Evolutionary conservation across 2,113 vertebrate genomes (phyloP).

Genomic region (Chelonoidis abingdonii): DNA sequence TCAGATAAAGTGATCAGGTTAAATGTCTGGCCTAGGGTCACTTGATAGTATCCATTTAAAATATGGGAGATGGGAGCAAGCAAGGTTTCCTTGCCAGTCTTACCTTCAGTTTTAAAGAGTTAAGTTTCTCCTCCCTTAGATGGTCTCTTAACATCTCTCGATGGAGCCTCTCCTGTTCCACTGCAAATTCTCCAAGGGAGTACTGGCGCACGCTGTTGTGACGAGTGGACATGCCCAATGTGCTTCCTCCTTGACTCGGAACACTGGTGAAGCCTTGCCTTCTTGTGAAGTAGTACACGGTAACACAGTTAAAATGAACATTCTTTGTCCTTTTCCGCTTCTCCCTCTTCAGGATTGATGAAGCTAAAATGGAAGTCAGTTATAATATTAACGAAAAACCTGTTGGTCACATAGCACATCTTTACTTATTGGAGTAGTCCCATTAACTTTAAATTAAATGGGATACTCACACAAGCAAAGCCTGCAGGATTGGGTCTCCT

Average conservation of each 20-base stretch:
- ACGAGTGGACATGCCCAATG: slow-evolving; percentile 95
- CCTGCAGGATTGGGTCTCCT: not conserved
- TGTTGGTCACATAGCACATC: not conserved
- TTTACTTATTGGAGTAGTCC: rapidly evolving
- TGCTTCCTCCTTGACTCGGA: slow-evolving; percentile 98
- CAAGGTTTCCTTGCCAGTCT: not conserved
- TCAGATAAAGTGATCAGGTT: not conserved
- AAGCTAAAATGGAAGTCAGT: slow-evolving; percentile 80
- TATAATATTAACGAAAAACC: not conserved
- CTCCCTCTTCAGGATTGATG: slow-evolving; percentile 95
- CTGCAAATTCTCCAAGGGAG: slow-evolving; percentile 93
- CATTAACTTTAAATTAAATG: not conserved
- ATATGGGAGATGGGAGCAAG: not conserved
- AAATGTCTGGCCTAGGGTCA: not conserved
- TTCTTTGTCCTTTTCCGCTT: slow-evolving; percentile 93
- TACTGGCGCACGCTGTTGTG: slow-evolving; percentile 96
- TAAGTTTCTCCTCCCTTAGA: slow-evolving; percentile 96
- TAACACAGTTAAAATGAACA: slow-evolving; percentile 98
- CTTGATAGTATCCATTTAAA: not conserved
- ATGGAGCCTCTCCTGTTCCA: slow-evolving; percentile 95
- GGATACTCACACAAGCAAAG: rapidly evolving
- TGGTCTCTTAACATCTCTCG: slow-evolving; percentile 96
- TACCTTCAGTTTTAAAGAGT: slow-evolving; percentile 95
- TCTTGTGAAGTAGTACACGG: slow-evolving; percentile 97
- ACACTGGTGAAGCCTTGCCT: slow-evolving; percentile 98